A percentile compares a stretch with the other conserved stretches of the same genome.
phyloP scores from a whole-genome alignment of 2,888 invertebrate species.

The Rhagonycha fulva region DNA sequence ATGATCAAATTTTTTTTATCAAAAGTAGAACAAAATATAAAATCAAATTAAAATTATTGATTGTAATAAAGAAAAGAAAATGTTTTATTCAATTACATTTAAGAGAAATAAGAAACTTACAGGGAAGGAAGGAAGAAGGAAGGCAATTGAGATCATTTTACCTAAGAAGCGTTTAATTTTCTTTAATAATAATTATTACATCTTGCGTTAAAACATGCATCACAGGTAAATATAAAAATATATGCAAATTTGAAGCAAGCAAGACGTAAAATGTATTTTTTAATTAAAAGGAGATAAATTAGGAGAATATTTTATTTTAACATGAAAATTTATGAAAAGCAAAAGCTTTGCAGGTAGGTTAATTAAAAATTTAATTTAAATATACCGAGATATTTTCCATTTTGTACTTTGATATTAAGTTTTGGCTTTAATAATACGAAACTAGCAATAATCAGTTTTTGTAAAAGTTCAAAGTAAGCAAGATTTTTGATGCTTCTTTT shows the following conservation, averaged over 20 bases:
- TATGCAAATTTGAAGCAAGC: background rate
- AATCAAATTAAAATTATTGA: background rate
- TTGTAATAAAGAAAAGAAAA: too few relatives aligned
- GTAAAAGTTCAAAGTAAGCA: conserved; percentile 10
- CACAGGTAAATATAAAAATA: background rate
- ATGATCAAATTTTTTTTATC: background rate
- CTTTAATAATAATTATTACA: background rate
- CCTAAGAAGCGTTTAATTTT: background rate
- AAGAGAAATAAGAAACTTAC: background rate
- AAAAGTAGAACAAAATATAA: background rate
- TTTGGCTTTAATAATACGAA: background rate
- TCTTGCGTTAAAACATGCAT: background rate
- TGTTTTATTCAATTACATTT: background rate
- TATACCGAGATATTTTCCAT: conserved; percentile 2
- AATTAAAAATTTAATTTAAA: conserved; percentile 2
- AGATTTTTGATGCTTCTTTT: conserved; percentile 16
- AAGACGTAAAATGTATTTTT: background rate
- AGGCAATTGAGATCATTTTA: too few relatives aligned
- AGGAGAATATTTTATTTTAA: background rate
- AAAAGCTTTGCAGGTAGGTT: background rate
- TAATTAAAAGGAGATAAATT: conserved; percentile 1
- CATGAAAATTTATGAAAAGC: background rate
- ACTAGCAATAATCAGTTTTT: background rate
- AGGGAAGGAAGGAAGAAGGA: too few relatives aligned
- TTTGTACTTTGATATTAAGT: conserved; percentile 4